Evolutionary conservation across 2,888 invertebrate species (phyloP), one percentile per base, ranked within the genome.

Genomic region (Chalcis sispes): DNA sequence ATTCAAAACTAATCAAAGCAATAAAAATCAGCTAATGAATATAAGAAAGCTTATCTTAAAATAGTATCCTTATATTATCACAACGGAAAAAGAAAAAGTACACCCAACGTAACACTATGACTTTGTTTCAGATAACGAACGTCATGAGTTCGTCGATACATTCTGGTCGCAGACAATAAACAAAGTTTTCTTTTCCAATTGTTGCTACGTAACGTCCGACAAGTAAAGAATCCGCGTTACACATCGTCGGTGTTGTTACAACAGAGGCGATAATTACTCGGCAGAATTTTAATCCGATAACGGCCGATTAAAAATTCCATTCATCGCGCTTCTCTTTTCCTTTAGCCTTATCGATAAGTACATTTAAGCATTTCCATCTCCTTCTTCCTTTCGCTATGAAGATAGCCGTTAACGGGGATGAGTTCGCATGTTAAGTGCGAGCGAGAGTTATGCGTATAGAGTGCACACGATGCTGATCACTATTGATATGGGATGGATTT

Each of bases 231-330:
- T 54, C 42, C n/a, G 40, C 32, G 46, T n/a, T n/a, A n/a, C n/a
- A n/a, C 64, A 69, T 20, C 64, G 13, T 23, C 40, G 13, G 40
- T 2, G 27, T 23, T n/a, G n/a, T n/a, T 1, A 8, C 23, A 27
- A 13, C 40, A 18, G 72, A 58, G 27, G 23, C 62, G 72, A 79
- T 86, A 86, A 87, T 87, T 87, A 87, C 87, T 85, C 83, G 85
- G 82, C 85, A 82, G 84, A 84, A 86, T 87, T 85, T 72, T 85
- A 87, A 87, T 87, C 86, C 83, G 2, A 3, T 5, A 3, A 79
- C 77, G 80, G 81, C 82, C 83, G 84, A 86, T 87, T 85, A 86
- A 87, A 87, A 86, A 87, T 85, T 83, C 83, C 81, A 81, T n/a
- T 82, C 73, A 77, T 50, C 77, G 76, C 62, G 77, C 69, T 80